phyloP scores from a whole-genome alignment of 1,140 invertebrate genomes.

The Drosophila sechellia region DNA sequence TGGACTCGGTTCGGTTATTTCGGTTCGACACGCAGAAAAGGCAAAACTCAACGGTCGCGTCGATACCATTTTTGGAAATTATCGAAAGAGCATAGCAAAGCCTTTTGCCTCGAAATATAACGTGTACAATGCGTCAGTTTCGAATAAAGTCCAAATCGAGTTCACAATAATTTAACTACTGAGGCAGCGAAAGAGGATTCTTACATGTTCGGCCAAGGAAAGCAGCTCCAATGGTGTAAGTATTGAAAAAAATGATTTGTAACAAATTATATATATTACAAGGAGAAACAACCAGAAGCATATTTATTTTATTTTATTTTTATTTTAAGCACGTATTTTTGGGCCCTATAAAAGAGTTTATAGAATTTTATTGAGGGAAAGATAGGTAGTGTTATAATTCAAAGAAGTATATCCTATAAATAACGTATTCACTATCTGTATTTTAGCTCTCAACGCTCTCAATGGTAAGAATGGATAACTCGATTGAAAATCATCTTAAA shows the following conservation, averaged over 20 bases:
- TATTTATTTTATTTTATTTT: no score
- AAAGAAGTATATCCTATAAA: not conserved
- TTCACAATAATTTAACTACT: constrained; percentile 37
- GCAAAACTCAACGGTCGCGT: constrained; percentile 51
- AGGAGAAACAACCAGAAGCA: no score
- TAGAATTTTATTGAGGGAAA: constrained; percentile 3
- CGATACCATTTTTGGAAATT: constrained; percentile 44
- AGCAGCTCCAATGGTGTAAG: constrained; percentile 67
- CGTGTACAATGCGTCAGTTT: constrained; percentile 55
- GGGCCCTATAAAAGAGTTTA: no score
- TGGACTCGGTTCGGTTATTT: constrained; percentile 48
- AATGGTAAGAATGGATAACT: constrained; percentile 74
- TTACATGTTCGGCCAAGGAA: constrained; percentile 30
- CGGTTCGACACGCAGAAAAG: constrained; percentile 21
- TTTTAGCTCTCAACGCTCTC: constrained; percentile 46
- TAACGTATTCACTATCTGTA: constrained; percentile 11
- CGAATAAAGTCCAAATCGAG: constrained; percentile 69
- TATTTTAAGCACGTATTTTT: no score
- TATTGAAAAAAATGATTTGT: constrained; percentile 11
- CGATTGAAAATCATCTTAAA: constrained; percentile 13
- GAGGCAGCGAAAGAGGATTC: constrained; percentile 33
- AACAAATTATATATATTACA: not conserved
- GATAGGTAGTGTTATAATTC: not conserved
- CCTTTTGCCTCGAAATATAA: constrained; percentile 1
- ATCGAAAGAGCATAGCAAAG: constrained; percentile 33